Conservation (phyloP, 1,140 invertebrate species). For the Musca domestica region DNA sequence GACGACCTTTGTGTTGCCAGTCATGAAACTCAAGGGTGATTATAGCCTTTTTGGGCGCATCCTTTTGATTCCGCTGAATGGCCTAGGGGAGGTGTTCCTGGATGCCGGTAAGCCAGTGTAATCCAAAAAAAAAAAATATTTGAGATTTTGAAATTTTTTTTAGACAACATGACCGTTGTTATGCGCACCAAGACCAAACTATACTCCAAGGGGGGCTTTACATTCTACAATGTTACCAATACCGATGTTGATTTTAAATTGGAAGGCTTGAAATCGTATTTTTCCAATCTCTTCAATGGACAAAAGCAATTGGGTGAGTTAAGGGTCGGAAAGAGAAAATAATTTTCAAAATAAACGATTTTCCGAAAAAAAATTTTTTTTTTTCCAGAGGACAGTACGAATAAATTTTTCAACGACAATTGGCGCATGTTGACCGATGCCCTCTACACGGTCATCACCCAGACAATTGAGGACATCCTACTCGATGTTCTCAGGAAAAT, state of each 20-base stretch:
- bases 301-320: conserved; percentile 48
- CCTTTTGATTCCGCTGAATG: conserved; percentile 67
- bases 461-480: conserved; percentile 67
- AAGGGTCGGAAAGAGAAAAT: too few species aligned
- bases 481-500: conserved; percentile 63
- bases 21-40: conserved; percentile 66
- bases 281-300: conserved; percentile 49
- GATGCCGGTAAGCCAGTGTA: conserved; percentile 58
- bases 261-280: conserved; percentile 45
- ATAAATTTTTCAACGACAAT: conserved; percentile 67
- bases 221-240: conserved; percentile 65
- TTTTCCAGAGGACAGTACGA: conserved; percentile 66
- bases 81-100: conserved; percentile 66
- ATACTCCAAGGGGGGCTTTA: conserved; percentile 60
- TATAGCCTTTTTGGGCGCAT: conserved; percentile 70
- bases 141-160: conserved; percentile 14
- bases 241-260: conserved; percentile 47
- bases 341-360: neutral
- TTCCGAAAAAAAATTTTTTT: neutral
- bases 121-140: conserved; percentile 7
- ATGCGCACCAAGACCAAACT: conserved; percentile 63
- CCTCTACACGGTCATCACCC: conserved; percentile 62
- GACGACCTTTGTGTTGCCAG: conserved; percentile 62
- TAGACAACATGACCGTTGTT: conserved; percentile 56
- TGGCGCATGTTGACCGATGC: conserved; percentile 67